These are phyloP conservation scores for Xiphydria camelus DNA, from an alignment of 2,888 invertebrate genomes.

Conservation along the genomic window DNA sequence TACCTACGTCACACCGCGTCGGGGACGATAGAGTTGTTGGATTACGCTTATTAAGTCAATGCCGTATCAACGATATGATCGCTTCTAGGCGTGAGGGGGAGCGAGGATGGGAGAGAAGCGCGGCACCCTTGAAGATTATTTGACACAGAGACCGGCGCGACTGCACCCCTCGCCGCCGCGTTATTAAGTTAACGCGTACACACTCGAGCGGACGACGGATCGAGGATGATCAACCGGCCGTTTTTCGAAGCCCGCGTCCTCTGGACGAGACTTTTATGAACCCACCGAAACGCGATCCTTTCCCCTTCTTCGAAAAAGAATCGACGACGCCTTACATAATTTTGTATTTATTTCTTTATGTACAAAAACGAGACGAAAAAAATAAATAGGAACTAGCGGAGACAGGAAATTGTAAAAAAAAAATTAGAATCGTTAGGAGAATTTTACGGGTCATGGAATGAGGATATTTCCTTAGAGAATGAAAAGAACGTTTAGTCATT, in stretches of 20 bases:
- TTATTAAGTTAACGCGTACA: constrained; percentile 18
- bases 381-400: too few species aligned
- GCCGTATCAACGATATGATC: constrained; percentile 2
- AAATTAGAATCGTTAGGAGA: too few species aligned
- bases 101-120: constrained; percentile 1
- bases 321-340: too few species aligned
- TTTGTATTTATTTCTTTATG: too few species aligned
- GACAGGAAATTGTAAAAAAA: too few species aligned
- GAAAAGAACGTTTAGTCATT: too few species aligned
- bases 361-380: too few species aligned
- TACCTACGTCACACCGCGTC: neutral
- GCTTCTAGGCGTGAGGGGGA: neutral
- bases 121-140: constrained; percentile 16
- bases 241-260: constrained; percentile 8
- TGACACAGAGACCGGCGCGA: constrained; percentile 11
- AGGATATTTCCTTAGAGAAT: too few species aligned
- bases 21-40: constrained; percentile 3
- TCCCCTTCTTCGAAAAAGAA: neutral
- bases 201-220: constrained; percentile 16
- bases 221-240: constrained; percentile 18
- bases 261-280: constrained; percentile 16
- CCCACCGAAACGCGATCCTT: neutral
- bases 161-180: constrained; percentile 16
- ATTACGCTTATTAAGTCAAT: constrained; percentile 6
- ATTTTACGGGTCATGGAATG: too few species aligned